Evolutionary conservation across 2,888 invertebrate species (phyloP), one percentile per base, ranked within the genome.

Genomic region (Polyommatus iphigenia): DNA sequence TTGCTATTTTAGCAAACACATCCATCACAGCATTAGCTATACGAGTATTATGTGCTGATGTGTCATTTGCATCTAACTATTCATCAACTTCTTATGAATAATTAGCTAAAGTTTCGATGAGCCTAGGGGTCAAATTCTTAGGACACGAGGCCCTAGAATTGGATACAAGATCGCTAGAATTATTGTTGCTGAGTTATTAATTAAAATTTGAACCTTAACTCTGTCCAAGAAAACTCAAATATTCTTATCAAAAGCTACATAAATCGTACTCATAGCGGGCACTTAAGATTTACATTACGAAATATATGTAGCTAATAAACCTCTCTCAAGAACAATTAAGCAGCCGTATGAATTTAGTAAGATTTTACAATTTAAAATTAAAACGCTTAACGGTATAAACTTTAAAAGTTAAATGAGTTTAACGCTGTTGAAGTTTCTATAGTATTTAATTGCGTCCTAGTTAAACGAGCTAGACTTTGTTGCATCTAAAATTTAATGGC

Each of bases 361-460:
- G 75, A 54, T 75, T 75, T 75, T 32, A 75, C 29, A 46, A 75
- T 75, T 73, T 73, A 20, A 73, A 73, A 73, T 75, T 29, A 75
- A 75, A 75, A 50, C 75, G 36, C 77, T 72, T 50, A 54, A 54
- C 57, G 71, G 54, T 62, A 67, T 59, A 57, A 77, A 77, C 24
- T 57, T 54, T 57, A 36, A 72, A 71, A 73, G 71, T 77, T 72
- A 71, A 77, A 72, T 59, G 57, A 77, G 77, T 77, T 77, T 57
- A 72, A 36, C 36, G 71, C 57, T 73, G 71, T 71, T 72, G 36
- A 72, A 77, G 57, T 77, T 77, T 24, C 57, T 41, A 72, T 72
- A 77, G 62, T 67, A 77, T 77, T 77, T 77, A 77, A 77, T 77
- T 77, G 72, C 77, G 72, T 77, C 72, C 72, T 57, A 77, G 32